Base-by-base conservation (phyloP, 1,140 invertebrate species). In the Solen grandis region DNA sequence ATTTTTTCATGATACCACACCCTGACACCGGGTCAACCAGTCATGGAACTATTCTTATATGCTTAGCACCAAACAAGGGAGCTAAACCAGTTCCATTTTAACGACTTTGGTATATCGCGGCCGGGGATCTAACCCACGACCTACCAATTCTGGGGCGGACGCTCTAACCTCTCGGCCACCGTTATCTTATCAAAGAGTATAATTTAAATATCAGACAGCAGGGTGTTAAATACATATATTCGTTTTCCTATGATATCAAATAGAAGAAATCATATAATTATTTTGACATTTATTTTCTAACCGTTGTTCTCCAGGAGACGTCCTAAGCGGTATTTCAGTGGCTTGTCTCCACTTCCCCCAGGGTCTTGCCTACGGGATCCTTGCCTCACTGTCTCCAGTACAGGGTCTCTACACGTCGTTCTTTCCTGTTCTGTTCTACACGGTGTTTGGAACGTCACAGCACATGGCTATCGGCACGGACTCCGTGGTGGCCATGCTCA, bases 351-450 rank as follows among this genome's bases (percentile, higher is more conserved):
- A 79, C 63, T 70, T 79, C 27, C 76, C 76, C 5, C 76, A 79
- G 57, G 76, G 65, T 19, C 16, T 79, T 5, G 76, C 52, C 10
- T 79, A 60, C 33, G 76, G 76, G 14, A 35, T 79, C 3, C 33
- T 79, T 14, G 65, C 76, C 8, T 79, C 76, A 19, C 66, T 79
- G 19, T 50, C 65, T 5, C 76, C 76, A n/a, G 76, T 70, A 16
- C 27, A 91, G 79, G 93, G 93, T 16, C 88, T 93, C 0, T 93
- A 93, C 79, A 92, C 90, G 5, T 90, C 92, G n/a, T 79, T 93
- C 74, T 93, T 93, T 82, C 92, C 93, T 8, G 86, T 90, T 0
- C 52, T 94, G 5, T 83, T 94, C n/a, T 93, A 93, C 84, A 88
- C 90, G 33, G 59, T 94, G 33, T 92, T 93, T 60, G 93, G 93